Percentiles rank a stretch among this genome's conserved stretches.
Conservation (phyloP, 35 echinoderm and acorn worm genomes). For the Strongylocentrotus purpuratus region DNA sequence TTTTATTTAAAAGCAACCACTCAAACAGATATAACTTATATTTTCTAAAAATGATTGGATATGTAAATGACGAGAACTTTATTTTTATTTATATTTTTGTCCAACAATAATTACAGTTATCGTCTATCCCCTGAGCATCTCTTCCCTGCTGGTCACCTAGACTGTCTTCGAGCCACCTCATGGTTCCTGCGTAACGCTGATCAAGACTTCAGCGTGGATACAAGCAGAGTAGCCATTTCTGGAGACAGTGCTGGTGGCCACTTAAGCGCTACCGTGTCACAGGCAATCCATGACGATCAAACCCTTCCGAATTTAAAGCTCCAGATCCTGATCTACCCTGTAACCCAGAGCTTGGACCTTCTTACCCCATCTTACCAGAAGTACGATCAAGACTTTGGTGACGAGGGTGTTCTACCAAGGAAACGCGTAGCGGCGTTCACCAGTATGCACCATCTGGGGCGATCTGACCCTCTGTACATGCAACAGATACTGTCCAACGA, state of each 20-base stretch:
- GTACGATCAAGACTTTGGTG: conserved; percentile 32
- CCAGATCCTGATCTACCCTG: conserved; percentile 65
- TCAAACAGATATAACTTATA: too few relatives aligned
- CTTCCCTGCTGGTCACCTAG: conserved; percentile 60
- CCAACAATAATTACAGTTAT: conserved; percentile 55
- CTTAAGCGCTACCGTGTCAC: conserved; percentile 60
- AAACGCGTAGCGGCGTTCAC: neutral
- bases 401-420: conserved; percentile 45
- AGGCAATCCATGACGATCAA: conserved; percentile 51
- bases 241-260: conserved; percentile 85
- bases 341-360: conserved; percentile 53
- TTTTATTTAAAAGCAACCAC: too few relatives aligned
- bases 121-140: conserved; percentile 63
- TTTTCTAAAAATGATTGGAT: too few relatives aligned
- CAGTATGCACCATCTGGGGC: neutral
- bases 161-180: conserved; percentile 52
- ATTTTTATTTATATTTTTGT: neutral
- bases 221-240: conserved; percentile 56
- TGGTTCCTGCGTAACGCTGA: conserved; percentile 66
- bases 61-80: too few relatives aligned
- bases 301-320: conserved; percentile 59
- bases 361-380: conserved; percentile 64
- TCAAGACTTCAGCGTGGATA: conserved; percentile 59
- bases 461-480: conserved; percentile 16
- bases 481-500: conserved; percentile 41